Conservation (phyloP, 2,113 vertebrate genomes). For the Corvus hawaiiensis region DNA sequence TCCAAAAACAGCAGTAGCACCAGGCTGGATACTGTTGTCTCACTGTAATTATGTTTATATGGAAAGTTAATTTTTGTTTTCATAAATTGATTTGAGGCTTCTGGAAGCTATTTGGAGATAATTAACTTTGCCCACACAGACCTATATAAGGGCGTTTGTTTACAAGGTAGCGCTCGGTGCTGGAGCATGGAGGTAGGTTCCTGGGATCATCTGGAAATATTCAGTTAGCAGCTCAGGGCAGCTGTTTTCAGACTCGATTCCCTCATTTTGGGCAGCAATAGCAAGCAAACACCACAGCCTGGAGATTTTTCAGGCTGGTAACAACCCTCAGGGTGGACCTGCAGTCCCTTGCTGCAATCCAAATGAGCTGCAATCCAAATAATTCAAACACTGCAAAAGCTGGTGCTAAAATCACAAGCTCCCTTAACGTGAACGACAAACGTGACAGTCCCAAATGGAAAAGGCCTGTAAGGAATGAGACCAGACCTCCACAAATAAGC, state of each 20-base stretch:
- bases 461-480: neutral
- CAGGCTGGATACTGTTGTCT: conserved; percentile 68
- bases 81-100: conserved; percentile 77
- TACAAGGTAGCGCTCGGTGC: conserved; percentile 24
- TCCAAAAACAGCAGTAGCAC: conserved; percentile 64
- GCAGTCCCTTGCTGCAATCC: neutral
- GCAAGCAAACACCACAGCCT: neutral
- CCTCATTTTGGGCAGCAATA: neutral
- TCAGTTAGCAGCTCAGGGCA: conserved; percentile 1
- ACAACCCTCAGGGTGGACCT: neutral
- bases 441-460: neutral
- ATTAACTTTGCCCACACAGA: conserved; percentile 71
- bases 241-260: neutral
- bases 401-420: neutral
- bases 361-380: neutral
- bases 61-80: conserved; percentile 78
- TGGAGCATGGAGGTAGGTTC: neutral
- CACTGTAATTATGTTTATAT: conserved; percentile 75
- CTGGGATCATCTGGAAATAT: conserved; percentile 40
- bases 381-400: neutral
- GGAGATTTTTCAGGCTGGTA: neutral
- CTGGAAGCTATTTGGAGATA: conserved; percentile 74
- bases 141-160: conserved; percentile 49
- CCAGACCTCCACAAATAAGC: neutral
- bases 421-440: neutral